Conservation (phyloP, 1,140 invertebrate species). For the Drosophila sp. region DNA sequence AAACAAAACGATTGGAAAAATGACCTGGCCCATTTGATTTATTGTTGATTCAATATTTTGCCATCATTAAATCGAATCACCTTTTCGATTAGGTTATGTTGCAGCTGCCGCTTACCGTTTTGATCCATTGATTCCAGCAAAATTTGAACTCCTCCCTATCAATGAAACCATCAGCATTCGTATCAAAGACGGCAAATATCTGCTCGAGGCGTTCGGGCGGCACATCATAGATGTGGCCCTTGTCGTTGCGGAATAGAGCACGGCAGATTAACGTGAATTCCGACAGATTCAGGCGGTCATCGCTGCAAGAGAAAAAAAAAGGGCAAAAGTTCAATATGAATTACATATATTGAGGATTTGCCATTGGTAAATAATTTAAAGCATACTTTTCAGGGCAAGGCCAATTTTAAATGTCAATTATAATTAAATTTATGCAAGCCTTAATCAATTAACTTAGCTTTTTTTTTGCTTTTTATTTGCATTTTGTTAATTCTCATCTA, state of each 20-base stretch:
- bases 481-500: constrained; percentile 16
- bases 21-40: too few species aligned
- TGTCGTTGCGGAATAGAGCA: constrained; percentile 93
- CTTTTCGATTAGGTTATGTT: neutral
- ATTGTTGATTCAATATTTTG: too few species aligned
- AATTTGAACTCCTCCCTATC: constrained; percentile 92
- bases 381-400: constrained; percentile 13
- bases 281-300: constrained; percentile 89
- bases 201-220: constrained; percentile 89
- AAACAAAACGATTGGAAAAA: neutral
- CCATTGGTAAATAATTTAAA: constrained; percentile 31
- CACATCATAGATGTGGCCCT: constrained; percentile 92
- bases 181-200: constrained; percentile 91
- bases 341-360: constrained; percentile 32
- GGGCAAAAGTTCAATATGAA: neutral
- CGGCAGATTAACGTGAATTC: constrained; percentile 93
- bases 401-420: constrained; percentile 65
- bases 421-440: constrained; percentile 42
- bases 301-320: constrained; percentile 83
- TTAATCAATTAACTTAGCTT: constrained; percentile 51
- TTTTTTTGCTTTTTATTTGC: constrained; percentile 15
- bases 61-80: too few species aligned
- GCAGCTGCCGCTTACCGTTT: constrained; percentile 85
- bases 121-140: constrained; percentile 94
- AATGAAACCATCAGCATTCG: constrained; percentile 90